These are phyloP conservation scores for Centroberyx gerrardi DNA, from an alignment of 2,797 vertebrate genomes.

Conservation along the genomic window DNA sequence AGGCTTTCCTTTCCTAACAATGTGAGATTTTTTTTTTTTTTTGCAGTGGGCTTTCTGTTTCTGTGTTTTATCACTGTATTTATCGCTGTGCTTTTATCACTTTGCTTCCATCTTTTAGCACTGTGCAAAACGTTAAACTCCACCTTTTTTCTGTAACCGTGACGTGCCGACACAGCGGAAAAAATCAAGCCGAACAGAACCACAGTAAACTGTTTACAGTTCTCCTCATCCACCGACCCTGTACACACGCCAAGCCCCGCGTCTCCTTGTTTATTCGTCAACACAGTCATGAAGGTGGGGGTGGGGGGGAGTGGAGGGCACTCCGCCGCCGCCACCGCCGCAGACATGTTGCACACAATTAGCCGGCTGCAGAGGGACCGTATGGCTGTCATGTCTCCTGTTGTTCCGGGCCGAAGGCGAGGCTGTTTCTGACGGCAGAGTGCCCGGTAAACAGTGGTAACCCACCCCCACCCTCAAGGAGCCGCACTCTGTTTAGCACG, in stretches of 20 bases:
- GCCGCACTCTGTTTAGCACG: constrained; percentile 60
- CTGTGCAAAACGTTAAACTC: constrained; percentile 4
- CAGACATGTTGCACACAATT: constrained; percentile 76
- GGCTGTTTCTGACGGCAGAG: constrained; percentile 74
- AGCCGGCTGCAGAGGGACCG: constrained; percentile 78
- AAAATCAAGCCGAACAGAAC: constrained; percentile 24
- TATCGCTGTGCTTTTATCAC: neutral
- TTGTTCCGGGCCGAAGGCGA: constrained; percentile 76
- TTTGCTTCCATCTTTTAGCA: neutral
- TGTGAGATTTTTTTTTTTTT: too few relatives aligned
- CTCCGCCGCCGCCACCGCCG: constrained; percentile 35
- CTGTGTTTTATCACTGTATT: too few relatives aligned
- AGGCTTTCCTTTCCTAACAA: too few relatives aligned
- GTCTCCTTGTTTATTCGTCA: constrained; percentile 50
- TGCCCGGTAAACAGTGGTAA: constrained; percentile 75
- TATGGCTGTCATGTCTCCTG: constrained; percentile 84
- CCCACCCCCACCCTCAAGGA: constrained; percentile 18
- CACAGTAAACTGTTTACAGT: constrained; percentile 33
- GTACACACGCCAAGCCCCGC: constrained; percentile 13
- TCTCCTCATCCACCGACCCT: constrained; percentile 32
- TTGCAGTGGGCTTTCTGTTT: too few relatives aligned
- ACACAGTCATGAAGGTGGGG: constrained; percentile 12
- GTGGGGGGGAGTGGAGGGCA: constrained; percentile 5
- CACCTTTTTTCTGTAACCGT: constrained; percentile 10
- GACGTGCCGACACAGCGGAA: constrained; percentile 2